Evolutionary conservation across 2,113 vertebrate species (phyloP).

Genomic region (Lipotes vexillifer): DNA sequence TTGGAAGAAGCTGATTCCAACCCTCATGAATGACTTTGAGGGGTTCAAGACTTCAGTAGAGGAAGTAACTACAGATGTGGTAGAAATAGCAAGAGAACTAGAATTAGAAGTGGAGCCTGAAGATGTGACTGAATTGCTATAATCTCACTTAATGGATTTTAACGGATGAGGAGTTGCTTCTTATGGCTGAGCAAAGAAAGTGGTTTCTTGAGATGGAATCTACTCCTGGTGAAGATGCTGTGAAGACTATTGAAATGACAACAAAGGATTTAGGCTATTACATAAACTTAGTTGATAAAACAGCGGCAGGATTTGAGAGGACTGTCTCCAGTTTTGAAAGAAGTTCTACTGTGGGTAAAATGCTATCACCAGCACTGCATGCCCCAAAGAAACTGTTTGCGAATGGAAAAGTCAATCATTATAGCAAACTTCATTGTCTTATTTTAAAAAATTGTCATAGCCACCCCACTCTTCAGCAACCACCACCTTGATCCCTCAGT

Average conservation of each 20-base stretch:
- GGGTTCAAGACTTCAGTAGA: not conserved
- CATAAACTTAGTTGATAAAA: not conserved
- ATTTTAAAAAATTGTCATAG: not conserved
- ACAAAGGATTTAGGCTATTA: not conserved
- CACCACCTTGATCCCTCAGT: not conserved
- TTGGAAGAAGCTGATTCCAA: not conserved
- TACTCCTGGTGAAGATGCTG: not conserved
- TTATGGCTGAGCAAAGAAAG: not conserved
- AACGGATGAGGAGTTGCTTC: not conserved
- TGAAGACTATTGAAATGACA: not conserved
- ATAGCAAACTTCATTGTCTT: not conserved
- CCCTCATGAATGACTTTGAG: not conserved
- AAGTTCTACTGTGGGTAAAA: not conserved
- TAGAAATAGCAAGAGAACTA: not conserved
- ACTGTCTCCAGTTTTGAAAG: not conserved
- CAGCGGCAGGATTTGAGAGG: not conserved
- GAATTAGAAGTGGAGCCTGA: not conserved
- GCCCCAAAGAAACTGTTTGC: not conserved
- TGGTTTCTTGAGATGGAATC: not conserved
- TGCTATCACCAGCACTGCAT: not conserved
- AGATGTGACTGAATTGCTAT: not conserved
- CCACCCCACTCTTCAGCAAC: not conserved
- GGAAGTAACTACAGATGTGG: not conserved
- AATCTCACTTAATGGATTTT: not conserved
- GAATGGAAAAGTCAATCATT: not conserved